Evolutionary conservation across 2,888 invertebrate species (phyloP).

Genomic region (Ectemnius lituratus): DNA sequence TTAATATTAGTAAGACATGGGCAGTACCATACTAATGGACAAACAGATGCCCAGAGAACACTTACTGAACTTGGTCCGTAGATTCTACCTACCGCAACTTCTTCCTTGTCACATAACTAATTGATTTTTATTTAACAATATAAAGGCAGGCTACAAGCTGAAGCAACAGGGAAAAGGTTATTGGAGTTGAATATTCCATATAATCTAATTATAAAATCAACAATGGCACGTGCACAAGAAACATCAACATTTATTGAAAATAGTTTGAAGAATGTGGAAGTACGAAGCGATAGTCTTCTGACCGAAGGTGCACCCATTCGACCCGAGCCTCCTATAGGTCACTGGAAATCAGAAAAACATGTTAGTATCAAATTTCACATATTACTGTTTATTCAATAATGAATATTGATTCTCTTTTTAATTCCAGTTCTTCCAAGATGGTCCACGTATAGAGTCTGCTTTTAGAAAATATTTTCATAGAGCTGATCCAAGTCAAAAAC

Average conservation of each 20-base stretch:
- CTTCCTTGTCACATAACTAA: neutral
- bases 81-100: constrained; percentile 1
- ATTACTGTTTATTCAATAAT: constrained; percentile 11
- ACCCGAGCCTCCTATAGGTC: constrained; percentile 93
- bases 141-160: constrained; percentile 90
- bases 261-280: constrained; percentile 81
- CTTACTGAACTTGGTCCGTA: constrained; percentile 88
- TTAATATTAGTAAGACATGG: constrained; percentile 96
- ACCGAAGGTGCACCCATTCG: constrained; percentile 97
- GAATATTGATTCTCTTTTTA: constrained; percentile 47
- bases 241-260: constrained; percentile 91
- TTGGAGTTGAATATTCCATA: constrained; percentile 88
- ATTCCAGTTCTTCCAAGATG: constrained; percentile 93
- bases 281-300: constrained; percentile 86
- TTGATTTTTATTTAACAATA: constrained; percentile 14
- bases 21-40: constrained; percentile 90
- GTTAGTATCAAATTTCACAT: constrained; percentile 78
- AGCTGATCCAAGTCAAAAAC: constrained; percentile 87
- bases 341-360: constrained; percentile 91
- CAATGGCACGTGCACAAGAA: constrained; percentile 95
- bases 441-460: constrained; percentile 96
- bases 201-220: constrained; percentile 89
- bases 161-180: constrained; percentile 89
- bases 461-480: constrained; percentile 96
- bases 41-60: constrained; percentile 84